Conservation (phyloP, 2,888 invertebrate genomes). For the Brassicogethes aeneus region DNA sequence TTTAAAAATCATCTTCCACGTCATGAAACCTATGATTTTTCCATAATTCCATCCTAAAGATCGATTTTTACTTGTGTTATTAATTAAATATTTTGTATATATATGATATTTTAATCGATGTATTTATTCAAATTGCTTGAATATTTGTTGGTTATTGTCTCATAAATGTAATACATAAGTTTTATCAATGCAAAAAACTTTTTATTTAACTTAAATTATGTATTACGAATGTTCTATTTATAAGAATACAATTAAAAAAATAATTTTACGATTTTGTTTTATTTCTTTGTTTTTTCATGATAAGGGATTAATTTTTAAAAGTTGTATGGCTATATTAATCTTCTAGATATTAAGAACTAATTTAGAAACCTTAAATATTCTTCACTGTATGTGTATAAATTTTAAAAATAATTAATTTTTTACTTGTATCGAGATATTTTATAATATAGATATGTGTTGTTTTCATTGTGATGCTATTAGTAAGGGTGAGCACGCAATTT, state of each 20-base stretch:
- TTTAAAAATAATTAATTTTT: constrained; percentile 15
- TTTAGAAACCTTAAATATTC: constrained; percentile 8
- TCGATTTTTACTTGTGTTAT: constrained; percentile 16
- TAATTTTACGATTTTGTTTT: constrained; percentile 19
- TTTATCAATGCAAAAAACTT: constrained; percentile 20
- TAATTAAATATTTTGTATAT: constrained; percentile 13
- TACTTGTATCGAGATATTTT: constrained; percentile 15
- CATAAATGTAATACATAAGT: constrained; percentile 21
- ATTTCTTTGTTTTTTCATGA: constrained; percentile 9
- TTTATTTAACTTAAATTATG: constrained; percentile 13
- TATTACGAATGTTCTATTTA: constrained; percentile 20
- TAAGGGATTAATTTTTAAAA: constrained; percentile 7
- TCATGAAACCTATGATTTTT: constrained; percentile 17
- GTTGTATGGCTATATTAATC: constrained; percentile 9
- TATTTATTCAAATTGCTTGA: constrained; percentile 16
- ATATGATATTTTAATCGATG: constrained; percentile 20
- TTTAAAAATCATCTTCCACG: constrained; percentile 14
- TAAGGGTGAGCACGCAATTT: constrained; percentile 21
- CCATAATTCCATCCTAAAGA: constrained; percentile 24
- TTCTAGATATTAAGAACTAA: neutral
- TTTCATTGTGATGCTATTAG: constrained; percentile 22
- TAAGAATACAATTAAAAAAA: constrained; percentile 17
- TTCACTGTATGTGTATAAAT: constrained; percentile 10
- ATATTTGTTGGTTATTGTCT: constrained; percentile 6
- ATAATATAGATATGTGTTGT: constrained; percentile 16